These are phyloP conservation scores for Aelia acuminata DNA, from an alignment of 2,888 invertebrate genomes.

Conservation along the genomic window DNA sequence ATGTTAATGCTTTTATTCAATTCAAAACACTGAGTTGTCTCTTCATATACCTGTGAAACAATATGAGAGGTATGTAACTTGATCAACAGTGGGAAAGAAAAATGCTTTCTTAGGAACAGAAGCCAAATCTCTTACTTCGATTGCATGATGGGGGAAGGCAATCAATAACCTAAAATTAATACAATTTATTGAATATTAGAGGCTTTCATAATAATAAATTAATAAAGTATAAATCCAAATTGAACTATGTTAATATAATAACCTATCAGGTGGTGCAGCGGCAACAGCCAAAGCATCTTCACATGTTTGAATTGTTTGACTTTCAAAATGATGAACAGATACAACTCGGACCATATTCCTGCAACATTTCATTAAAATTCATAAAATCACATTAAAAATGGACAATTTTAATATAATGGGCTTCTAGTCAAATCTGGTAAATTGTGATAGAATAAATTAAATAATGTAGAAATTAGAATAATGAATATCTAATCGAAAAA, in stretches of 20 bases:
- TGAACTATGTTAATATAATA: neutral
- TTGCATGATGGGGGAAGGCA: constrained; percentile 75
- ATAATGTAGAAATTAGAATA: too few species aligned
- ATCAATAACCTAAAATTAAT: constrained; percentile 71
- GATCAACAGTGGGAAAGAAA: constrained; percentile 81
- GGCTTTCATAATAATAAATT: too few species aligned
- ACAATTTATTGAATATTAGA: constrained; percentile 27
- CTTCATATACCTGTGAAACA: constrained; percentile 75
- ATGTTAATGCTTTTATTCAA: constrained; percentile 27
- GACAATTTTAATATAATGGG: neutral
- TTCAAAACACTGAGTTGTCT: constrained; percentile 26
- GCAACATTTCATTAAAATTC: neutral
- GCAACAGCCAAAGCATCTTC: constrained; percentile 79
- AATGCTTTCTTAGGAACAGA: constrained; percentile 70
- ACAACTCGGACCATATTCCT: constrained; percentile 78
- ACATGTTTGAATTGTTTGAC: constrained; percentile 77
- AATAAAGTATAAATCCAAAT: neutral
- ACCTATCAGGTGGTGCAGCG: constrained; percentile 73
- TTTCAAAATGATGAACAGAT: constrained; percentile 78
- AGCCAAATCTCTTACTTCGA: constrained; percentile 74
- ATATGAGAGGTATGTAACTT: constrained; percentile 77
- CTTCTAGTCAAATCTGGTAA: neutral
- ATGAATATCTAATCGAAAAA: too few species aligned
- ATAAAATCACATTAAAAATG: neutral
- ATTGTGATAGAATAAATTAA: neutral